Conservation (phyloP, 1,140 invertebrate genomes). For the Drosophila sturtevanti region DNA sequence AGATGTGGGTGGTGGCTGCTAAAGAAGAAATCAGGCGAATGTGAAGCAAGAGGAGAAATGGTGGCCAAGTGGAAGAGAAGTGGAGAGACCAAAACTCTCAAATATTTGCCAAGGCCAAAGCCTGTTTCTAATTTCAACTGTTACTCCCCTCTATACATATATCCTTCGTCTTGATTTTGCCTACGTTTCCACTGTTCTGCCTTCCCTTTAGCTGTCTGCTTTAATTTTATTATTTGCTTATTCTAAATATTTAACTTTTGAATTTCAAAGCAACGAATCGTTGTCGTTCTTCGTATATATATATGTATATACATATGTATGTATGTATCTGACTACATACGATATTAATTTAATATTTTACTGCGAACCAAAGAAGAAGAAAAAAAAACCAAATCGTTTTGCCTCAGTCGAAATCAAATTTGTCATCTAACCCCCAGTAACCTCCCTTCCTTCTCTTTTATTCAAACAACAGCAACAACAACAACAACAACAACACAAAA, state of each 20-base stretch:
- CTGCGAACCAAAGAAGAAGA: constrained; percentile 13
- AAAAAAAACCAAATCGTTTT: constrained; percentile 9
- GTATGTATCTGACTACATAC: constrained; percentile 47
- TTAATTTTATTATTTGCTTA: constrained; percentile 44
- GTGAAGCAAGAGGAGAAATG: neutral
- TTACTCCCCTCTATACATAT: constrained; percentile 4
- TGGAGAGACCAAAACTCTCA: constrained; percentile 46
- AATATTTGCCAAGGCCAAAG: constrained; percentile 54
- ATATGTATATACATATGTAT: constrained; percentile 8
- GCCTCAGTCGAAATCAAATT: constrained; percentile 17
- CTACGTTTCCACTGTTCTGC: constrained; percentile 24
- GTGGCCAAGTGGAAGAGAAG: no score
- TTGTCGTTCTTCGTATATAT: neutral
- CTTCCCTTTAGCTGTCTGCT: constrained; percentile 19
- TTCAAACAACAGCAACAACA: neutral
- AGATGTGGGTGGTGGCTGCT: neutral
- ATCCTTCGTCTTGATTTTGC: neutral
- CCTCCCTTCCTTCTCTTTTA: neutral
- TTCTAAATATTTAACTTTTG: constrained; percentile 67
- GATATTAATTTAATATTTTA: constrained; percentile 70
- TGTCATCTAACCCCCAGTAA: constrained; percentile 11
- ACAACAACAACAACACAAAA: neutral
- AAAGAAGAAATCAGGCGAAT: neutral
- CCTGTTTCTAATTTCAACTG: constrained; percentile 63
- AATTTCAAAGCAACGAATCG: constrained; percentile 59